Base-by-base conservation (phyloP, 1,140 invertebrate species). In the Ips nitidus region DNA sequence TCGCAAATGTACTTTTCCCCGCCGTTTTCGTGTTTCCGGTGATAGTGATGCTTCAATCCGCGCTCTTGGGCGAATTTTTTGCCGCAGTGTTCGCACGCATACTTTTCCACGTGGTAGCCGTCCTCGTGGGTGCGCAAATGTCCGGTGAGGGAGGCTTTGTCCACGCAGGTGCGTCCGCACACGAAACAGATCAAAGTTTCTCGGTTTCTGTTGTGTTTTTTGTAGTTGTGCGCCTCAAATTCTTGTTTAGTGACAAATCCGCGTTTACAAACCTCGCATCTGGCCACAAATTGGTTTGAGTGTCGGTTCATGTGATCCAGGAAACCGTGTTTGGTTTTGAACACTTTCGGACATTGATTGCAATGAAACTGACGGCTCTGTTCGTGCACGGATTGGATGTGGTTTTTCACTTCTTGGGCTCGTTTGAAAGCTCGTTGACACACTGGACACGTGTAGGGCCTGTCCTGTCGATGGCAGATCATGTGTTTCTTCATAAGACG, bases 241-340 rank as follows among this genome's bases (percentile, higher is more conserved):
- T 66, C 45, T 41, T 73, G 65, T 64, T 71, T 70, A 0, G 77
- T 75, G 5, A 76, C 64, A 62, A 77, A 78, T 2, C 77, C 77
- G 41, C 71, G 61, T 38, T 72, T 57, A 62, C 77, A 78, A 3
- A 70, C 43, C 42, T 74, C 66, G 66, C 77, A 78, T 59, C 71
- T 72, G 1, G 60, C 73, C 5, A 73, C 71, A 45, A 71, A 77
- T 62, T 88, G 83, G 36, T 84, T 84, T n/a, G 84, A 83, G 64
- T 88, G 85, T 39, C 86, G 86, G 40, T 86, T 82, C 3, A 85
- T 78, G 74, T 93, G 90, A 8, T 84, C 85, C 2, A 86, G 85
- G 59, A 91, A 80, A 67, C 90, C 83, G 1, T 87, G 86, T 37
- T 86, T 84, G 1, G 90, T 84, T 4, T 86, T 89, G 74, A 93